Evolutionary conservation across 1,140 invertebrate genomes (phyloP).

Genomic region (Drosophila tropicalis): DNA sequence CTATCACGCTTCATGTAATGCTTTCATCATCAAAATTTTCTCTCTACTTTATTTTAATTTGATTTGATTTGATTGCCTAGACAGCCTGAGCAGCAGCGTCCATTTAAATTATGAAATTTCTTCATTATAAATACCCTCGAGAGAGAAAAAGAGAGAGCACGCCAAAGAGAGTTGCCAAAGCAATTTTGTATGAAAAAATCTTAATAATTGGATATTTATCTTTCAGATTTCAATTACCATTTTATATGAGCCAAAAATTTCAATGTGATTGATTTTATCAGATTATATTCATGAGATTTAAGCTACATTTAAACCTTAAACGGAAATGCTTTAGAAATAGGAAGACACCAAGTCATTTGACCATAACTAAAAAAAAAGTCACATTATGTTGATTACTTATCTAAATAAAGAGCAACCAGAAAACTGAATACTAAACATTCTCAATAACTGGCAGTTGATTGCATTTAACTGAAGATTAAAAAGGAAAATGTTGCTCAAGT

Average conservation of each 20-base stretch:
- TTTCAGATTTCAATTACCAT: slow-evolving; percentile 5
- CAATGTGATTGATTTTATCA: slow-evolving; percentile 10
- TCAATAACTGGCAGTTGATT: too few species aligned
- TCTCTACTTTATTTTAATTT: slow-evolving; percentile 43
- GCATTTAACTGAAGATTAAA: too few species aligned
- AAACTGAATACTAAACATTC: too few species aligned
- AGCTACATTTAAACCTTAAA: neutral
- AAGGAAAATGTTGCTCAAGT: too few species aligned
- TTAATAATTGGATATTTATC: slow-evolving; percentile 9
- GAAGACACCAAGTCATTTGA: too few species aligned
- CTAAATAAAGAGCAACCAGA: too few species aligned
- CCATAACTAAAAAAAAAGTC: too few species aligned
- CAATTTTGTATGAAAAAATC: slow-evolving; percentile 3
- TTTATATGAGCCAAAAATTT: slow-evolving; percentile 2
- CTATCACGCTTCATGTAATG: slow-evolving; percentile 53
- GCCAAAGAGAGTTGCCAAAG: slow-evolving; percentile 1
- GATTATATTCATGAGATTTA: neutral
- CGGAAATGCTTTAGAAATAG: neutral
- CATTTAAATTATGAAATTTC: slow-evolving; percentile 59
- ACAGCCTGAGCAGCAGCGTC: slow-evolving; percentile 41
- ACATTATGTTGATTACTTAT: too few species aligned
- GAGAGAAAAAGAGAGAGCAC: neutral
- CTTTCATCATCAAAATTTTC: slow-evolving; percentile 53
- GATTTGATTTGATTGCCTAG: slow-evolving; percentile 70
- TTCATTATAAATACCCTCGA: slow-evolving; percentile 4